Base-by-base conservation (phyloP, 2,888 invertebrate genomes). In the Pseudococcus viburni region DNA sequence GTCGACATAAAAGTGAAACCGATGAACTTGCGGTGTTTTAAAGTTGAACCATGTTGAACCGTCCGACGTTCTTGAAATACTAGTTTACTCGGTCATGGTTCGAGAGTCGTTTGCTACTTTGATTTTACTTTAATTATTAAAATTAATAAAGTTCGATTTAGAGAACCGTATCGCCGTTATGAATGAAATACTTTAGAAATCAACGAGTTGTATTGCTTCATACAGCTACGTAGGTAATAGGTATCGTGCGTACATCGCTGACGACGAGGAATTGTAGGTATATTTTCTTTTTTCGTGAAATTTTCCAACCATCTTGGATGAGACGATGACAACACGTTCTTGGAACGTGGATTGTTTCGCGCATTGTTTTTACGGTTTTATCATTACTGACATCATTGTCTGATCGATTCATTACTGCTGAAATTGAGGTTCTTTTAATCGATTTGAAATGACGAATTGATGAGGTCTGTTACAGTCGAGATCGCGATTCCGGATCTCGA, bases 71-170 rank as follows among this genome's bases (percentile, higher is more conserved):
- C 77, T 77, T 77, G 77, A 77, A 77, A 42, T 77, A 77, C 77
- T 77, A 77, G 68, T 68, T 77, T 39, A 77, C 42, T 39, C 42
- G 77, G 77, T 77, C 77, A 77, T 77, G 77, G 17, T 77, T 77
- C 33, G n/a, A 77, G 77, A 77, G 33, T 77, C 17, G 77, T 77
- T 77, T n/a, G 42, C 42, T 77, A 6, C 55, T 55, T 55, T 77
- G 77, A 77, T 77, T 77, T 42, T 77, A 33, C 42, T 77, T 33
- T 77, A 77, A 77, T 77, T 77, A 77, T 26, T 68, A 77, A 77
- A 77, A 39, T 77, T 77, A 77, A 77, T 77, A 77, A 77, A 77
- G 42, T 77, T 77, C 77, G 39, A 39, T 77, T 77, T 42, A 39
- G 33, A 77, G 77, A 77, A 77, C 9, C 77, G 39, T 77, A 42